Base-by-base conservation (phyloP, 2,888 invertebrate species). In the Trachelus troglodyta region DNA sequence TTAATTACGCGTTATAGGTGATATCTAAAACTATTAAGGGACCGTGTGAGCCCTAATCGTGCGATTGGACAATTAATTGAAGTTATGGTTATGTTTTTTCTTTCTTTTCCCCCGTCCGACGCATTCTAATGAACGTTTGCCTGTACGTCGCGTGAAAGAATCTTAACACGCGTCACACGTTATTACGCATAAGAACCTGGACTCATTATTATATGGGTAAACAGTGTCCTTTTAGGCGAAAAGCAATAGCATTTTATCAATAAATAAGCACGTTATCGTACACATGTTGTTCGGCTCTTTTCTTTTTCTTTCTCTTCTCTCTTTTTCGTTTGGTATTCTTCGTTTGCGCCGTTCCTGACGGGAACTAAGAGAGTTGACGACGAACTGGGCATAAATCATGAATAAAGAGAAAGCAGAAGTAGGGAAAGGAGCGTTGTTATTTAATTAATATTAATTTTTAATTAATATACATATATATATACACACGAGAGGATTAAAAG, bases 381-480 rank as follows among this genome's bases (percentile, higher is more conserved):
- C 12, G 79, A 81, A 80, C 75, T 77, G 81, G 81, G 80, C 81
- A 79, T 79, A 74, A 81, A 79, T 80, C 78, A 75, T 35, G 81
- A 83, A 79, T 81, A 79, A 81, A 83, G 81, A 56, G 71, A 31
- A 56, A 9, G 6, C 9, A 9, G 23, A 9, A 23, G 56, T 56
- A 56, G 56, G 73, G 35, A 76, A 34, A 81, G 77, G 34, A 75
- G 79, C 79, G 75, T 79, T 81, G 79, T 81, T 79, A 81, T 77
- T 81, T 75, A 79, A 81, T 79, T 81, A 79, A 78, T 81, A 81
- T 79, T 79, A 77, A 77, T 79, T 80, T 79, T 79, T 83, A 81
- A 81, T 80, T 80, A 77, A 78, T 77, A 34, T 15, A 80, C 75
- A 80, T 76, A 71, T 40, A 35, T 23, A 40, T 40, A 40, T 40